Percentiles rank a stretch among this genome's conserved stretches.
phyloP scores from a whole-genome alignment of 23 tunicate genomes.

The Corella eumyota region DNA sequence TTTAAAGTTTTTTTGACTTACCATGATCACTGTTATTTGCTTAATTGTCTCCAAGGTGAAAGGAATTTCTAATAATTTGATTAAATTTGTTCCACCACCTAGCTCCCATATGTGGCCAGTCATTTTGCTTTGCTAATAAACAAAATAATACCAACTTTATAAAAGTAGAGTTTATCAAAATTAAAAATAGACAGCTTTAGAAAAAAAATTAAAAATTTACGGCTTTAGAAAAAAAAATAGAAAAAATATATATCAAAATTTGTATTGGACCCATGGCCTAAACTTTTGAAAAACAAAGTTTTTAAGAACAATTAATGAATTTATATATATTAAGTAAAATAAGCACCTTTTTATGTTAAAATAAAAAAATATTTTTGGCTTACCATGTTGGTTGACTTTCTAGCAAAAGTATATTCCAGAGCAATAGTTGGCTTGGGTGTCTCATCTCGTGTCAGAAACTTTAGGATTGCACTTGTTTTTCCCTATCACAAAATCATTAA shows the following conservation, averaged over 20 bases:
- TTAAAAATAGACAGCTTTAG: neutral
- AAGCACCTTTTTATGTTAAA: neutral
- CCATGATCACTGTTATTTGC: conserved; percentile 66
- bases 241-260: neutral
- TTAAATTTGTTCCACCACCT: conserved; percentile 81
- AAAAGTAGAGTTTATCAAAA: neutral
- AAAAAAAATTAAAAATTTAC: neutral
- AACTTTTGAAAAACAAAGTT: neutral
- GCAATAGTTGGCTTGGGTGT: conserved; percentile 63
- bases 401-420: conserved; percentile 83
- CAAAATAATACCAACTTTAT: too few relatives aligned
- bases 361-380: neutral
- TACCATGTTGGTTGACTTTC: conserved; percentile 58
- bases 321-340: neutral
- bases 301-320: neutral
- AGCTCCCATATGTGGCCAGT: conserved; percentile 91
- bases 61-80: conserved; percentile 68
- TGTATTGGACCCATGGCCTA: neutral
- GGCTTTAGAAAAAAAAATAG: neutral
- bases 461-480: conserved; percentile 71
- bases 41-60: conserved; percentile 37
- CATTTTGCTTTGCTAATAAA: conserved; percentile 59
- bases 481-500: conserved; percentile 30
- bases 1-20: too few relatives aligned
- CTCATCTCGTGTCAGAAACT: conserved; percentile 74